Conservation (phyloP, 2,797 vertebrate genomes). For the Falco novaeseelandiae region DNA sequence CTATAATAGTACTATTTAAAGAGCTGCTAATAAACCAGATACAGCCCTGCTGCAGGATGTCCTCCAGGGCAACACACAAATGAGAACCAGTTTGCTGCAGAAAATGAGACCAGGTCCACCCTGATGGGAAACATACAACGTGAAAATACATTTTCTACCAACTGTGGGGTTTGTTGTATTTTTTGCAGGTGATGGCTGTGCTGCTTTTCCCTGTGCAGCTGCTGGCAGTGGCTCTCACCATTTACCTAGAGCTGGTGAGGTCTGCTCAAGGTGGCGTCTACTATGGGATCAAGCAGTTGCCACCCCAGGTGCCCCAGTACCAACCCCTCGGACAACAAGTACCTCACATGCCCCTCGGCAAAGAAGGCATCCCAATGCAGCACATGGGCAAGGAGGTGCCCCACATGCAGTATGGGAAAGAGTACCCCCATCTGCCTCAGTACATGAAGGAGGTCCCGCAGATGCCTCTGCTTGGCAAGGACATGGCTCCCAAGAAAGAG, state of each 20-base stretch:
- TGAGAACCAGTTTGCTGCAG: background rate
- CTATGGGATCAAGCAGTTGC: slow-evolving; percentile 90
- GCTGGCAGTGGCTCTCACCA: slow-evolving; percentile 72
- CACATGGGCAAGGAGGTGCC: slow-evolving; percentile 91
- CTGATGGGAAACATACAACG: rapidly evolving
- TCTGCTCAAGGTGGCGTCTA: slow-evolving; percentile 84
- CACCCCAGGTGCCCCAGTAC: slow-evolving; percentile 83
- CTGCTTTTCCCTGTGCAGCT: slow-evolving; percentile 70
- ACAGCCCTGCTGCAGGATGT: background rate
- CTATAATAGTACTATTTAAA: background rate
- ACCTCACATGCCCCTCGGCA: slow-evolving; percentile 89
- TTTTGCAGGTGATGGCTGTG: slow-evolving; percentile 78
- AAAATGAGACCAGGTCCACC: background rate
- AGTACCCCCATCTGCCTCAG: slow-evolving; percentile 83
- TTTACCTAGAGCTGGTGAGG: slow-evolving; percentile 78
- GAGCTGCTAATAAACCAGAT: background rate
- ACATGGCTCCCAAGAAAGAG: slow-evolving; percentile 82
- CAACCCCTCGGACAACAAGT: slow-evolving; percentile 87
- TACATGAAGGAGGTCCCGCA: slow-evolving; percentile 90
- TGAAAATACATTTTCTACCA: background rate
- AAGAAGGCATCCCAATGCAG: slow-evolving; percentile 84
- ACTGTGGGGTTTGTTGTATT: background rate
- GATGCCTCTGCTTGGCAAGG: slow-evolving; percentile 85
- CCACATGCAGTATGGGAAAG: slow-evolving; percentile 89
- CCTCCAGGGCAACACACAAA: background rate